phyloP scores from a whole-genome alignment of 2,113 vertebrate species.

The Thermophis baileyi region DNA sequence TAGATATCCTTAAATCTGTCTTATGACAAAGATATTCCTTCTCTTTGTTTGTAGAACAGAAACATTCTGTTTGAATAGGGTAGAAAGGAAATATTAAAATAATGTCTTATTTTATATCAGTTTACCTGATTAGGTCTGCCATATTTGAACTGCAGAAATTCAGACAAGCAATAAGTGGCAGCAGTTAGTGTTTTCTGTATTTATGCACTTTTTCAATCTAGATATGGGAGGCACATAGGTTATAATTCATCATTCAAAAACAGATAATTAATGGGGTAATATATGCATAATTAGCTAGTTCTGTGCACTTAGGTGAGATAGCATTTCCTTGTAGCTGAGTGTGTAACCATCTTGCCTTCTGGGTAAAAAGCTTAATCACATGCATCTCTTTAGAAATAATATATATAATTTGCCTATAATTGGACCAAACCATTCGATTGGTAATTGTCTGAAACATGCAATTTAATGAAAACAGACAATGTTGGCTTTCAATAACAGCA shows the following conservation, averaged over 20 bases:
- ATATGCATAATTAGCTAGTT: background rate
- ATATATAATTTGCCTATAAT: conserved; percentile 42
- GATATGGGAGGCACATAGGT: background rate
- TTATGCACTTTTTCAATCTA: background rate
- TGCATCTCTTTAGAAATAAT: conserved; percentile 38
- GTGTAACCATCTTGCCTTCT: background rate
- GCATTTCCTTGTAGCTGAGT: background rate
- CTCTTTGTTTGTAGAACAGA: background rate
- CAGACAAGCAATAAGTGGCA: background rate
- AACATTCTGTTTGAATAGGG: background rate
- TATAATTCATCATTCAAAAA: background rate
- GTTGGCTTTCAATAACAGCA: conserved; percentile 54
- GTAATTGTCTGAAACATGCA: conserved; percentile 48
- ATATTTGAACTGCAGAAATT: background rate
- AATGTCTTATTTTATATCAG: background rate
- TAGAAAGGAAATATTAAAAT: background rate
- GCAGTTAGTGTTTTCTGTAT: background rate
- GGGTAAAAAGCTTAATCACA: conserved; percentile 37
- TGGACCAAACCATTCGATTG: conserved; percentile 19
- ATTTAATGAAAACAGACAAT: conserved; percentile 53
- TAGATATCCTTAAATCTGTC: background rate
- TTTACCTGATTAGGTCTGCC: background rate
- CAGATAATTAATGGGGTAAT: background rate
- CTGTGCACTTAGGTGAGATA: background rate
- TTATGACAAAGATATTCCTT: background rate